Base-by-base conservation (phyloP, 2,888 invertebrate species). In the Eupithecia exiguata region DNA sequence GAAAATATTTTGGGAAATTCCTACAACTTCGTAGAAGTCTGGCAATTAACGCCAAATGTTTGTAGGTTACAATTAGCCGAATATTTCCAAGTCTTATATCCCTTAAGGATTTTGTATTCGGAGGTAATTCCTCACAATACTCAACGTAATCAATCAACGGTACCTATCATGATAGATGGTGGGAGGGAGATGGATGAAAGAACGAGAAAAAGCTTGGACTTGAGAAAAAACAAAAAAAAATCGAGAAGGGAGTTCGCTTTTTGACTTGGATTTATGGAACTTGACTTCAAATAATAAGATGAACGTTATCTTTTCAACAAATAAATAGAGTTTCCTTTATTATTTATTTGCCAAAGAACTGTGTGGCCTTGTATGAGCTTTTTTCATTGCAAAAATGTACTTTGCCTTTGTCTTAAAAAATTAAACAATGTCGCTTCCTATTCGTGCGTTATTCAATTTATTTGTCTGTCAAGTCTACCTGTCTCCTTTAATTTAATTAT, bases 131-230 rank as follows among this genome's bases (percentile, higher is more conserved):
- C 30, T 62, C 6, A 30, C 62, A 62, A 62, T 62, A 35, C 62
- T 18, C 6, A 18, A 35, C 18, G 62, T 62, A 62, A 62, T 62
- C 62, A 62, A 62, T 62, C 62, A 62, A 62, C 35, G 18, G 62
- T 25, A 9, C 18, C 21, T 21, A 63, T 46, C 46, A 69, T 69
- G 74, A 74, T 71, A 58, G 69, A 71, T 74, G 58, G 38, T 66
- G 58, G 63, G 14, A 35, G 21, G 46, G 58, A 14, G 61, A 69
- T 61, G 18, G 61, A 69, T 69, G 68, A 12, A 58, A 58, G 58
- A 58, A 58, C 58, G 58, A 58, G 25, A 18, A 38, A 35, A 21
- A 69, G 43, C 30, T 62, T 62, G 62, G 35, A 62, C 35, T 18
- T 62, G 18, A 35, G 18, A 35, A 58, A 58, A 62, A 62, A 62